phyloP scores from a whole-genome alignment of 2,888 invertebrate genomes.

The Amitus sp. region DNA sequence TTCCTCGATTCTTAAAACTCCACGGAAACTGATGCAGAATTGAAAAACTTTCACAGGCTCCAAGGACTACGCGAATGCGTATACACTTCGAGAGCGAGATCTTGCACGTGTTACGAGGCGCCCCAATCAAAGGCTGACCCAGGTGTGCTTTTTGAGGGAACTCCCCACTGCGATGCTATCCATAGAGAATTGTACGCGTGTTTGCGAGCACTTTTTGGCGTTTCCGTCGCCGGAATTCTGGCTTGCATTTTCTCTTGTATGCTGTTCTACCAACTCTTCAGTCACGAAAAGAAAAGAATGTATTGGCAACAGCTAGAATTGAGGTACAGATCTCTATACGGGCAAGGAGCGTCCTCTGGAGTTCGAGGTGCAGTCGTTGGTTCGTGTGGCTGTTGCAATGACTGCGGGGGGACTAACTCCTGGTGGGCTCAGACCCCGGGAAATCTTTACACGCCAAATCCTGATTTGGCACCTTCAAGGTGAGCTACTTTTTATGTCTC shows the following conservation, averaged over 20 bases:
- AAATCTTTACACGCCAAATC: constrained; percentile 87
- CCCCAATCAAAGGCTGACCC: constrained; percentile 54
- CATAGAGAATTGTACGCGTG: constrained; percentile 91
- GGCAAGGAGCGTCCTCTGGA: constrained; percentile 67
- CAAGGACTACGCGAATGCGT: constrained; percentile 89
- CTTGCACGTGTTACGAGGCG: constrained; percentile 67
- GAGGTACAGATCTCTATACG: constrained; percentile 80
- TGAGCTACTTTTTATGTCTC: constrained; percentile 31
- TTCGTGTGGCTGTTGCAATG: constrained; percentile 77
- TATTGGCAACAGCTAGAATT: constrained; percentile 93
- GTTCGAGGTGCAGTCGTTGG: constrained; percentile 63
- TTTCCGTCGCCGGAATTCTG: constrained; percentile 89
- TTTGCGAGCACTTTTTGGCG: constrained; percentile 87
- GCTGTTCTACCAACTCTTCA: constrained; percentile 89
- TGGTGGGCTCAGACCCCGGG: constrained; percentile 72
- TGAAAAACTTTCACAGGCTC: too few relatives aligned
- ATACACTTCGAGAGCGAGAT: constrained; percentile 72
- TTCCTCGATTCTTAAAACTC: too few relatives aligned
- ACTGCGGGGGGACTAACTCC: constrained; percentile 72
- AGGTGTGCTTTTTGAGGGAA: constrained; percentile 82
- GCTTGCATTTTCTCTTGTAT: constrained; percentile 93
- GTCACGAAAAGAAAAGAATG: constrained; percentile 94
- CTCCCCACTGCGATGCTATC: constrained; percentile 89
- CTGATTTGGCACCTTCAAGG: constrained; percentile 69
- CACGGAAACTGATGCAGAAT: not conserved